phyloP scores from a whole-genome alignment of 2,113 vertebrate genomes.

The Chlamydotis undulata region DNA sequence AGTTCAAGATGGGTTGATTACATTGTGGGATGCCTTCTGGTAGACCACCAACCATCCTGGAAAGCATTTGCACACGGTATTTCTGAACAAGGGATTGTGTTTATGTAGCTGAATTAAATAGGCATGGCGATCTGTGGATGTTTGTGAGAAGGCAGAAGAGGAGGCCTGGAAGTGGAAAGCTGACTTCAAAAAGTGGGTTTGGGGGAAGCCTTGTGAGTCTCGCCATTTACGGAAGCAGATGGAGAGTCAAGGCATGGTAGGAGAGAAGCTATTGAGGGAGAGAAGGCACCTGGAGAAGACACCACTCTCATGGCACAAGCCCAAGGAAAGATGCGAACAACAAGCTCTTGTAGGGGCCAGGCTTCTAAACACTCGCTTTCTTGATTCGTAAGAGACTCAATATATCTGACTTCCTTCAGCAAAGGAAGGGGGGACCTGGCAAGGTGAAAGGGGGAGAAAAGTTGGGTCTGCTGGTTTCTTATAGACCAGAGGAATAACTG shows the following conservation, averaged over 20 bases:
- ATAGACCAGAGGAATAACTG: not conserved
- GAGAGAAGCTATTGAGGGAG: not conserved
- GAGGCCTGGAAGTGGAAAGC: not conserved
- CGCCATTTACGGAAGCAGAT: not conserved
- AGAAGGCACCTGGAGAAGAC: not conserved
- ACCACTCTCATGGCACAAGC: not conserved
- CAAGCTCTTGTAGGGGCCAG: not conserved
- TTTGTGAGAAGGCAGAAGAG: not conserved
- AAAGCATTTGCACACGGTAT: not conserved
- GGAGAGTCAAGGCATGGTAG: not conserved
- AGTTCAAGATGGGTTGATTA: not conserved
- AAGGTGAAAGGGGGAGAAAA: not conserved
- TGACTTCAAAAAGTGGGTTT: not conserved
- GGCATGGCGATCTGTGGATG: not conserved
- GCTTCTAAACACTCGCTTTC: not conserved
- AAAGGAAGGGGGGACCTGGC: not conserved
- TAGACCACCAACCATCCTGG: not conserved
- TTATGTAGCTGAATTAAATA: not conserved
- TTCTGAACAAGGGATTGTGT: not conserved
- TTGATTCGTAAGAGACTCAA: not conserved
- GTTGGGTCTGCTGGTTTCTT: not conserved
- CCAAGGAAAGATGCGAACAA: not conserved
- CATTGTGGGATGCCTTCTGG: not conserved
- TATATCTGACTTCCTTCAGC: not conserved
- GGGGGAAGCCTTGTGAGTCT: not conserved